Evolutionary conservation across 1,140 invertebrate genomes (phyloP).

Genomic region (Hyles euphorbiae): DNA sequence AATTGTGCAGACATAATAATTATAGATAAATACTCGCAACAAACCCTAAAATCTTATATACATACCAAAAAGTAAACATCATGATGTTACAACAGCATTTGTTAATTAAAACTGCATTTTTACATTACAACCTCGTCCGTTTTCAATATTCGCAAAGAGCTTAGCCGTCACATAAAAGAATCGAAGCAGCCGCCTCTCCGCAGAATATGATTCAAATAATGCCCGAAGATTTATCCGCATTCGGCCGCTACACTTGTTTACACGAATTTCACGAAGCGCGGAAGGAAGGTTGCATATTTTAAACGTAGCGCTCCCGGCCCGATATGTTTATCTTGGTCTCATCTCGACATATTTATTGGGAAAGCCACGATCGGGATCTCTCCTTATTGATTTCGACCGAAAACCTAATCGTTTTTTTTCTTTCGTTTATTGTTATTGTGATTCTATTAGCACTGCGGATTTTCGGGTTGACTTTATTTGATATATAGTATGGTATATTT

Average conservation of each 20-base stretch:
- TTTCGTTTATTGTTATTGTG: slow-evolving; percentile 42
- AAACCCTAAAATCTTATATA: too few species aligned
- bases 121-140: neutral
- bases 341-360: slow-evolving; percentile 68
- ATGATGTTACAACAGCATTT: neutral
- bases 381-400: slow-evolving; percentile 52
- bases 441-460: too few species aligned
- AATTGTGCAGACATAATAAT: too few species aligned
- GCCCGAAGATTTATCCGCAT: slow-evolving; percentile 45
- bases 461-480: slow-evolving; percentile 7
- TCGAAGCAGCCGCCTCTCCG: slow-evolving; percentile 21
- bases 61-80: neutral
- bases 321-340: slow-evolving; percentile 66
- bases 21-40: too few species aligned
- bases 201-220: slow-evolving; percentile 45
- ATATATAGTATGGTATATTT: too few species aligned
- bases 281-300: slow-evolving; percentile 60
- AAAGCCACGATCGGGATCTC: slow-evolving; percentile 50
- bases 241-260: slow-evolving; percentile 49
- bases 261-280: slow-evolving; percentile 54
- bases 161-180: slow-evolving; percentile 26
- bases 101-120: neutral
- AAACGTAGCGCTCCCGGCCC: slow-evolving; percentile 45
- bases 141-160: slow-evolving; percentile 11
- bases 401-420: slow-evolving; percentile 43